These are phyloP conservation scores for Myopa testacea DNA, from an alignment of 2,888 invertebrate species.

Conservation along the genomic window DNA sequence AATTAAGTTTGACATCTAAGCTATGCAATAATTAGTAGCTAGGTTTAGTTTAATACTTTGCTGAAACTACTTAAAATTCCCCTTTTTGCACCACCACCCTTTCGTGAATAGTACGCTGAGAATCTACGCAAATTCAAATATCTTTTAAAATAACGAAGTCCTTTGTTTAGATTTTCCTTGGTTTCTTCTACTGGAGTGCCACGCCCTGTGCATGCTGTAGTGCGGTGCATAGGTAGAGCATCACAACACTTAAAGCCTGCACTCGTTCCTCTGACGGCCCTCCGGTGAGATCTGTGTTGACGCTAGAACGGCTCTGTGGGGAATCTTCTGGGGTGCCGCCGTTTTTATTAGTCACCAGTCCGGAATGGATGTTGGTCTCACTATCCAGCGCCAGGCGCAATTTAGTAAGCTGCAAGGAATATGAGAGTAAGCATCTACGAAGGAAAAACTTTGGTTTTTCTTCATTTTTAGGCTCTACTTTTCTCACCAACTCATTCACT, in stretches of 20 bases:
- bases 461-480: background rate
- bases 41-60: slow-evolving; percentile 11
- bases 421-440: background rate
- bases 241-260: slow-evolving; percentile 90
- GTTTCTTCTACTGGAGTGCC: slow-evolving; percentile 54
- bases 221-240: slow-evolving; percentile 95
- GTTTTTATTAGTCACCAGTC: slow-evolving; percentile 61
- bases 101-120: background rate
- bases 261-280: slow-evolving; percentile 85
- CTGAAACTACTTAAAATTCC: slow-evolving; percentile 40
- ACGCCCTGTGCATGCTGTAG: slow-evolving; percentile 74
- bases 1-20: background rate
- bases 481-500: slow-evolving; percentile 86
- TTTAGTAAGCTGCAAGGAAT: slow-evolving; percentile 74
- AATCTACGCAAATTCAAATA: background rate
- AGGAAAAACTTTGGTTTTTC: background rate
- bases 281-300: slow-evolving; percentile 52
- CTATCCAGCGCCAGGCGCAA: slow-evolving; percentile 81
- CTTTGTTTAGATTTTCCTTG: too few relatives aligned
- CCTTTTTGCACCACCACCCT: slow-evolving; percentile 16
- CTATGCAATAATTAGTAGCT: background rate
- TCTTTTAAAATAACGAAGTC: background rate
- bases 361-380: slow-evolving; percentile 74
- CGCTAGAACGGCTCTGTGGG: slow-evolving; percentile 40
- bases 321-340: slow-evolving; percentile 41